phyloP scores from a whole-genome alignment of 2,113 vertebrate species.

The Hyla sarda region DNA sequence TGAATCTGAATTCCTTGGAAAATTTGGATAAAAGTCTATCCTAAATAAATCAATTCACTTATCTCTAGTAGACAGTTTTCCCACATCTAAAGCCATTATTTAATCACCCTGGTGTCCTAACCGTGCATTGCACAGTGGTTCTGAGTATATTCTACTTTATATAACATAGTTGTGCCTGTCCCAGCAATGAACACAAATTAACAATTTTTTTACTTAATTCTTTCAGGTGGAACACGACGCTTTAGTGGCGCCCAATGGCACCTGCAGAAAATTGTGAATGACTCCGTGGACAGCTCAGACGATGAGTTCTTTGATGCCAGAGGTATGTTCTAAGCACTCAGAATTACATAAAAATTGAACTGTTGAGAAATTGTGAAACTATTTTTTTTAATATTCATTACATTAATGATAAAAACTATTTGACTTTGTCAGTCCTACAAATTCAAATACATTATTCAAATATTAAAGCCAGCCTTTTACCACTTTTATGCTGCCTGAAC shows the following conservation, averaged over 20 bases:
- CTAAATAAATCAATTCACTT: too few relatives aligned
- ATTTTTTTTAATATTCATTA: background rate
- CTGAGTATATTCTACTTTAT: background rate
- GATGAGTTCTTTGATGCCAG: constrained; percentile 98
- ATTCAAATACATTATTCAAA: too few relatives aligned
- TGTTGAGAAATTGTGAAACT: background rate
- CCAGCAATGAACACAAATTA: background rate
- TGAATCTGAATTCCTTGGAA: too few relatives aligned
- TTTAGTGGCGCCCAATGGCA: constrained; percentile 83
- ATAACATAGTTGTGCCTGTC: background rate
- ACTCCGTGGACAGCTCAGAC: constrained; percentile 94
- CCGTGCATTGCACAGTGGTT: too few relatives aligned
- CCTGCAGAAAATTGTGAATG: constrained; percentile 85
- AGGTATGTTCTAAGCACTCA: constrained; percentile 78
- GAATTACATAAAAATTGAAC: background rate
- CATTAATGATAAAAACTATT: too few relatives aligned
- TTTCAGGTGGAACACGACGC: constrained; percentile 76
- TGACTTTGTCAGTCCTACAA: too few relatives aligned
- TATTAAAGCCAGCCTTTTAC: too few relatives aligned
- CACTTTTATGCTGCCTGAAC: too few relatives aligned
- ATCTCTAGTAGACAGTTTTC: too few relatives aligned
- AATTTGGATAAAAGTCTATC: too few relatives aligned
- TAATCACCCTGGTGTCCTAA: too few relatives aligned
- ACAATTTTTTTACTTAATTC: background rate
- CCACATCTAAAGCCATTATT: too few relatives aligned